Evolutionary conservation across 2,888 invertebrate genomes (phyloP).

Genomic region (Clivina fossor): DNA sequence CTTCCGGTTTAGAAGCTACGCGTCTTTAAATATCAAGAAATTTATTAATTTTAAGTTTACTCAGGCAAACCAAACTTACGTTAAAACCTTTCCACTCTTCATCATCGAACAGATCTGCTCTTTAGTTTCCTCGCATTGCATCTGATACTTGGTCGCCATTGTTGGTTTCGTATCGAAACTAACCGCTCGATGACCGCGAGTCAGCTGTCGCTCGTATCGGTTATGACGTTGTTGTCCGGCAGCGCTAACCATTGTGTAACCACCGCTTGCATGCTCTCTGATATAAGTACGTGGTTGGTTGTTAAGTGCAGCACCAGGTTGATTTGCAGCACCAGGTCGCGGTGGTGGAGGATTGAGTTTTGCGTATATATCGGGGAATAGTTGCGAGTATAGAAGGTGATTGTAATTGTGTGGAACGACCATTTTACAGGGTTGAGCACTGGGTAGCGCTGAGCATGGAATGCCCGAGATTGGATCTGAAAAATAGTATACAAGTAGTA

Average conservation of each 20-base stretch:
- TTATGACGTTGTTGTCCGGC: slow-evolving; percentile 46
- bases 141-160: slow-evolving; percentile 50
- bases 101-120: slow-evolving; percentile 57
- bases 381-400: slow-evolving; percentile 71
- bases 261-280: too few species aligned
- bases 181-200: slow-evolving; percentile 49
- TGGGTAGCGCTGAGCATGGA: slow-evolving; percentile 66
- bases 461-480: slow-evolving; percentile 73
- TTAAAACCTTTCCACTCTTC: slow-evolving; percentile 65
- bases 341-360: too few species aligned
- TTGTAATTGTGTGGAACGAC: slow-evolving; percentile 74
- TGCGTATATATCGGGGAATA: slow-evolving; percentile 76
- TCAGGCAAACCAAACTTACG: slow-evolving; percentile 55
- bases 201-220: slow-evolving; percentile 52
- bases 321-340: slow-evolving; percentile 44
- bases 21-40: too few species aligned
- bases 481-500: slow-evolving; percentile 23
- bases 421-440: slow-evolving; percentile 59
- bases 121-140: slow-evolving; percentile 47
- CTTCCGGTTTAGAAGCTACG: too few species aligned
- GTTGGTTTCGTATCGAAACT: slow-evolving; percentile 49
- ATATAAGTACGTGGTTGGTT: too few species aligned
- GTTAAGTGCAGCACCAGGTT: neutral
- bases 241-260: neutral
- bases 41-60: neutral